Evolutionary conservation across 92 coral and sea anemone species (phyloP).

Genomic region (Hydrozoanthus gracilis): DNA sequence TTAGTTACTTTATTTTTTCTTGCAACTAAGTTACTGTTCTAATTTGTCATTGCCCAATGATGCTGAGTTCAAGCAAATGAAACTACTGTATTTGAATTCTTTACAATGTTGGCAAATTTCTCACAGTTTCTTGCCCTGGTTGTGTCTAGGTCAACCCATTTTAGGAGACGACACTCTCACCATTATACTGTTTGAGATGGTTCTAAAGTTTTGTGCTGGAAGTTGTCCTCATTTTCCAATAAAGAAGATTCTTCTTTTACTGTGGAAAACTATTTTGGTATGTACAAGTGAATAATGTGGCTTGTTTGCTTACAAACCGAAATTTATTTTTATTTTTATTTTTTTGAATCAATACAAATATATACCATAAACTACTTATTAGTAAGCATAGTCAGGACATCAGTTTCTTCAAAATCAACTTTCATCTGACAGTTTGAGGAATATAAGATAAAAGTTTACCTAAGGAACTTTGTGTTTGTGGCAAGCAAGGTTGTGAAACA

Average conservation of each 20-base stretch:
- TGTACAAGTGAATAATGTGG: conserved; percentile 18
- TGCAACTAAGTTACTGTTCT: no score
- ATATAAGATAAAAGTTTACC: no score
- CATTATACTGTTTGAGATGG: conserved; percentile 92
- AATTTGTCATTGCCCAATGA: no score
- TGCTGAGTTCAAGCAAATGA: no score
- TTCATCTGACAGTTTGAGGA: no score
- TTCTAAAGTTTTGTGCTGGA: conserved; percentile 94
- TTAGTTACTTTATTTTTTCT: no score
- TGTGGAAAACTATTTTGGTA: conserved; percentile 96
- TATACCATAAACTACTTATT: no score
- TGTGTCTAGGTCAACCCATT: conserved; percentile 69
- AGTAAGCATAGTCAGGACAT: no score
- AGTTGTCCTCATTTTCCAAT: conserved; percentile 96
- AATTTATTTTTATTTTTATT: neutral
- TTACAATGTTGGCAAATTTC: neutral
- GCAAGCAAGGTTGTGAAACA: no score
- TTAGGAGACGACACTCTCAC: conserved; percentile 80
- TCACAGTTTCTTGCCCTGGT: neutral
- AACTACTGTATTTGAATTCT: neutral
- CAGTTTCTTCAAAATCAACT: no score
- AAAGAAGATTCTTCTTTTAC: conserved; percentile 89
- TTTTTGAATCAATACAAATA: no score
- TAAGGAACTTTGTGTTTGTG: no score
- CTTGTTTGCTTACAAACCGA: neutral